Evolutionary conservation across 1,140 invertebrate species (phyloP).

Genomic region (Drosophila repleta): DNA sequence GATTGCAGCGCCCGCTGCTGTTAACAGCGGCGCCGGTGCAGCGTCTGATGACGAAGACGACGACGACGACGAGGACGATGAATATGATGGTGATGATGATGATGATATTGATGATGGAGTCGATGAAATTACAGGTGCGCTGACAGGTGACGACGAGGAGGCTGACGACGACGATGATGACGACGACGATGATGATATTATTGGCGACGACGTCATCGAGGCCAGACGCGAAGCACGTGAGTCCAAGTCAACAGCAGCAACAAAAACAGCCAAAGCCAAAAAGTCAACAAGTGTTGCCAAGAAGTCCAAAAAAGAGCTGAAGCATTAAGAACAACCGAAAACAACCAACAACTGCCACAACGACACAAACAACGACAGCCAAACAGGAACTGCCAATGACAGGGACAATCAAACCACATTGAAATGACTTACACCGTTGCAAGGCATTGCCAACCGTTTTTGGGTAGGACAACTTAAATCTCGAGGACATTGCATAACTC

Average conservation of each 20-base stretch:
- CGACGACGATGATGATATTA: constrained; percentile 88
- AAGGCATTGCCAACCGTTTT: constrained; percentile 45
- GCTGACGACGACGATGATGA: constrained; percentile 88
- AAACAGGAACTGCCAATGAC: constrained; percentile 43
- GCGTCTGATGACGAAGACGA: constrained; percentile 87
- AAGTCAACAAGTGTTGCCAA: constrained; percentile 84
- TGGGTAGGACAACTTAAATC: constrained; percentile 60
- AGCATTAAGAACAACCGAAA: constrained; percentile 62
- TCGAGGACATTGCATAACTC: constrained; percentile 62
- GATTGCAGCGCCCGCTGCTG: constrained; percentile 78
- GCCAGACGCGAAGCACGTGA: constrained; percentile 90
- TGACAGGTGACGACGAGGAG: constrained; percentile 87
- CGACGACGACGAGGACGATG: constrained; percentile 85
- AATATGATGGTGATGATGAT: constrained; percentile 88
- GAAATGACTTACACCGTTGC: constrained; percentile 48
- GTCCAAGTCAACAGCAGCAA: constrained; percentile 88
- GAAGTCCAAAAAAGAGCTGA: constrained; percentile 84
- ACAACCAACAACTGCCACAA: constrained; percentile 31
- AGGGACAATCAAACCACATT: constrained; percentile 35
- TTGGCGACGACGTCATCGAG: constrained; percentile 87
- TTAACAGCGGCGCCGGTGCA: constrained; percentile 84
- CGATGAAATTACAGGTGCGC: constrained; percentile 87
- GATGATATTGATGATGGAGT: constrained; percentile 85
- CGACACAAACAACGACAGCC: constrained; percentile 28
- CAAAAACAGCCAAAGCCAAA: constrained; percentile 83